Percentiles rank a stretch among this genome's conserved stretches.
Evolutionary conservation across 2,797 vertebrate genomes (phyloP).

Genomic region (Buphagus erythrorhynchus): DNA sequence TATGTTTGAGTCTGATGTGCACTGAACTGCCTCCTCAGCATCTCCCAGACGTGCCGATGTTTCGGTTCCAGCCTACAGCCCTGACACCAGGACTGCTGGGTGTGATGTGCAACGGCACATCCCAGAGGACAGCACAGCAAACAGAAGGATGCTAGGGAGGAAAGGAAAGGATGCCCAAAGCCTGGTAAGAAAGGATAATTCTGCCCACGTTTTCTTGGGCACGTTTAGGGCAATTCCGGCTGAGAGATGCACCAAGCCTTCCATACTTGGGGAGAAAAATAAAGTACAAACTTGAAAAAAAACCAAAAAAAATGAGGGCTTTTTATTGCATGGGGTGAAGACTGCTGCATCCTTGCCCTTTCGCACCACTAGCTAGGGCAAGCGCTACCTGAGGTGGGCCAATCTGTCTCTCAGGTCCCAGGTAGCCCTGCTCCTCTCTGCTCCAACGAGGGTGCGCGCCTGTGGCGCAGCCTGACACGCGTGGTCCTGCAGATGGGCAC

Average conservation of each 20-base stretch:
- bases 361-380: not conserved
- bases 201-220: not conserved
- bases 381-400: not conserved
- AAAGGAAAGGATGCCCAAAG: not conserved
- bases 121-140: not conserved
- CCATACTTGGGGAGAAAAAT: not conserved
- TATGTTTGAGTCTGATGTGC: not conserved
- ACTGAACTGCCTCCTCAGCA: not conserved
- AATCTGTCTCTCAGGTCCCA: not conserved
- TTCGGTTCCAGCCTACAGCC: not conserved
- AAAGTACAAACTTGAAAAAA: not conserved
- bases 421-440: not conserved
- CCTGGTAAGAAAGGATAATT: not conserved
- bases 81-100: not conserved
- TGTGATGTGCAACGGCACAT: not conserved
- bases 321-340: not conserved
- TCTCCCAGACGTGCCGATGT: not conserved
- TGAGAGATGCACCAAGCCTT: not conserved
- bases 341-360: not conserved
- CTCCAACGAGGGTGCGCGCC: not conserved
- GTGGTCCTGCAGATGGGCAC: not conserved
- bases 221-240: not conserved
- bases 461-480: not conserved
- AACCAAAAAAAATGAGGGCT: rapidly evolving
- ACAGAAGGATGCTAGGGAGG: not conserved